A percentile compares a stretch with the other conserved stretches of the same genome.
phyloP scores from a whole-genome alignment of 2,113 vertebrate genomes.

The Sebastes fasciatus region DNA sequence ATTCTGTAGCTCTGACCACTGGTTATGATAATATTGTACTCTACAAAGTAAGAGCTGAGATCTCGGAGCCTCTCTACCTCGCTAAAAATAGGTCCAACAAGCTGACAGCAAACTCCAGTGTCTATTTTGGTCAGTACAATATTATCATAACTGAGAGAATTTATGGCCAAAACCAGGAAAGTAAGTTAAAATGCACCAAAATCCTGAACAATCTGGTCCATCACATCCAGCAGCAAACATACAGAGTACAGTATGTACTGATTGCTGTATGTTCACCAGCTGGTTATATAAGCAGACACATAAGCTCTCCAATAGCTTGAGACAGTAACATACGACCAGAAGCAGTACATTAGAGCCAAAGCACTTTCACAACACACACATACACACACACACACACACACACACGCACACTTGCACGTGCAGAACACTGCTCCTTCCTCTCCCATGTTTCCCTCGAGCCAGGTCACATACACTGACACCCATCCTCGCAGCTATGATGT shows the following conservation, averaged over 20 bases:
- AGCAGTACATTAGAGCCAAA: not conserved
- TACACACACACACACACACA: not conserved
- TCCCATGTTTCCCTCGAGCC: not conserved
- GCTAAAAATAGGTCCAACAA: not conserved
- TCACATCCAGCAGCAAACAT: not conserved
- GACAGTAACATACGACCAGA: not conserved
- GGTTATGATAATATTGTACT: not conserved
- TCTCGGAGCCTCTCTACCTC: not conserved
- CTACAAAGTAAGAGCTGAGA: not conserved
- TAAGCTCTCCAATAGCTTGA: not conserved
- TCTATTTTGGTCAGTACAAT: not conserved
- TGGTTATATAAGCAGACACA: not conserved
- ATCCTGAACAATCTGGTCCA: not conserved
- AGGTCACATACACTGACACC: constrained; percentile 44
- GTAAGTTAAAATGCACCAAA: not conserved
- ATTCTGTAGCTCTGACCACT: not conserved
- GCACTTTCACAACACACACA: not conserved
- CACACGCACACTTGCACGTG: not conserved
- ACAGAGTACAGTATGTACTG: not conserved
- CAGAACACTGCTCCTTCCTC: not conserved
- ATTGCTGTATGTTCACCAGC: not conserved
- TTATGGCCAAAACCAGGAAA: not conserved
- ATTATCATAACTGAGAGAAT: not conserved
- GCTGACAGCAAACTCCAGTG: not conserved
- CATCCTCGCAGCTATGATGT: constrained; percentile 48